These are phyloP conservation scores for Podarcis raffonei DNA, from an alignment of 2,113 vertebrate genomes.

Conservation along the genomic window DNA sequence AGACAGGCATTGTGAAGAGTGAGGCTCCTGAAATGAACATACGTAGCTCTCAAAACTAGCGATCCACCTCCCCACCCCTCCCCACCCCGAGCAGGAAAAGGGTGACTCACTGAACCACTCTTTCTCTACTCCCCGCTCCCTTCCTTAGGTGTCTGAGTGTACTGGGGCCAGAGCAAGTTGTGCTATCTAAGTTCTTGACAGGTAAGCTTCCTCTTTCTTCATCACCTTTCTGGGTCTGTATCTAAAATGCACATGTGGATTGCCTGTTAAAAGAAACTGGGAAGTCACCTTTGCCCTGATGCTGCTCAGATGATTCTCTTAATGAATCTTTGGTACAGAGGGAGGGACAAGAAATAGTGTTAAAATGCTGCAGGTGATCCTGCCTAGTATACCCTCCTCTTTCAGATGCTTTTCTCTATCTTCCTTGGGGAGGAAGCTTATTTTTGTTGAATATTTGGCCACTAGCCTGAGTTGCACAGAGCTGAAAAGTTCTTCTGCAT, in stretches of 20 bases:
- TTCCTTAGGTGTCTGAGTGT: conserved; percentile 1
- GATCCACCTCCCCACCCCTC: background rate
- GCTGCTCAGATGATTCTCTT: rapidly evolving
- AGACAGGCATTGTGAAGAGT: background rate
- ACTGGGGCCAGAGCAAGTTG: background rate
- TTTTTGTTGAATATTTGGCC: background rate
- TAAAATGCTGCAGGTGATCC: rapidly evolving
- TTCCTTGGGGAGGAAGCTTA: background rate
- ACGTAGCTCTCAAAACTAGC: conserved; percentile 25
- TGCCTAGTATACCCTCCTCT: background rate
- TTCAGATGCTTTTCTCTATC: conserved; percentile 7
- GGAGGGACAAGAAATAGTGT: background rate
- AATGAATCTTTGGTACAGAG: background rate
- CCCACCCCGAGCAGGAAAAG: background rate
- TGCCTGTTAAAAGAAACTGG: background rate
- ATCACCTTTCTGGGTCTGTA: rapidly evolving
- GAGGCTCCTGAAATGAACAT: conserved; percentile 53
- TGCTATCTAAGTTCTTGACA: conserved; percentile 35
- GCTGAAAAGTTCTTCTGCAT: background rate
- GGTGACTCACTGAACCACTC: conserved; percentile 21
- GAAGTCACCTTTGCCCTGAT: background rate
- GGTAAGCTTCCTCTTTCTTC: conserved; percentile 56
- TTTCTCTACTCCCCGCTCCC: background rate
- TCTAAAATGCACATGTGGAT: background rate
- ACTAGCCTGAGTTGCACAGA: background rate